Evolutionary conservation across 2,888 invertebrate genomes (phyloP), one percentile per base, ranked within the genome.

Genomic region (Penaeus monodon): DNA sequence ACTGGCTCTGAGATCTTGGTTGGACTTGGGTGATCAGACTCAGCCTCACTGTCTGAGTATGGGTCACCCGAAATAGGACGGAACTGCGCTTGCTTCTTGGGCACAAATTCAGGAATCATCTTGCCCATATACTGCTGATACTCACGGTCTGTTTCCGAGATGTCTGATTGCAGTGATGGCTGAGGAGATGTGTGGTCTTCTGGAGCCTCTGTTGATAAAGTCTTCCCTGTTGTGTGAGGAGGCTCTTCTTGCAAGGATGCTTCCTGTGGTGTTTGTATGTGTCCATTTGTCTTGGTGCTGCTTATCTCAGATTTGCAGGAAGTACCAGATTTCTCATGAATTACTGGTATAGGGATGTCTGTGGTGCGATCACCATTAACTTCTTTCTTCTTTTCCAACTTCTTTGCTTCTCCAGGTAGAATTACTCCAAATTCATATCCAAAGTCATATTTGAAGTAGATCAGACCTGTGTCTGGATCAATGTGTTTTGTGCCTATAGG

Each of bases 361-460:
- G 93, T 93, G 88, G 89, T 84, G 70, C 77, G 63, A 84, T 90
- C 83, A 70, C 86, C 79, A 79, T 84, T 81, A 17, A 88, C 88
- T 64, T 89, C 81, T 49, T 89, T 87, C 64, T 88, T 89, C 78
- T 90, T 91, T 63, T 91, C 91, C 83, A 90, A 91, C 83, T 91
- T 91, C 73, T 90, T 91, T 76, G 90, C 90, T 91, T 91, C 87
- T 81, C 95, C 95, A 73, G 96, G 95, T 81, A 95, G 93, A 78
- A 95, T 94, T 90, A 96, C 94, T 89, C 96, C 96, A 92, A 96
- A 96, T 92, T 96, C 96, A 92, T 96, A 96, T 91, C 96, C 96
- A 91, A 96, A 96, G 93, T 96, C 96, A 92, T 96, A 96, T 93
- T 96, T 96, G 94, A 96, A 96, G 93, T 96, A 96, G 91, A 96